phyloP scores from a whole-genome alignment of 2,113 vertebrate genomes.

The Chionomys nivalis region DNA sequence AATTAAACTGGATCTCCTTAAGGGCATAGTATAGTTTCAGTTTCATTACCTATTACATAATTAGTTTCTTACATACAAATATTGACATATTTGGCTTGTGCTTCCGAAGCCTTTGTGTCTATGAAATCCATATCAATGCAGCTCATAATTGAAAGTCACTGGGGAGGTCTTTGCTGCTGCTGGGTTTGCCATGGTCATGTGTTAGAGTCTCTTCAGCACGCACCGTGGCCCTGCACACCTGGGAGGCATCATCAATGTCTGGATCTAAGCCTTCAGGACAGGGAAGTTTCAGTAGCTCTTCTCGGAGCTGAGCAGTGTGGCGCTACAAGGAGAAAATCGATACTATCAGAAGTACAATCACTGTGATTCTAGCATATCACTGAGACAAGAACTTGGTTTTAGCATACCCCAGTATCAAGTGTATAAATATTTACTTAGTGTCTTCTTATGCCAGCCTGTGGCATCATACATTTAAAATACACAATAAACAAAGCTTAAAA shows the following conservation, averaged over 20 bases:
- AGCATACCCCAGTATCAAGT: background rate
- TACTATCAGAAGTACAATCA: background rate
- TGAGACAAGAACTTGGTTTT: background rate
- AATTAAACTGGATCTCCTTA: slow-evolving; percentile 93
- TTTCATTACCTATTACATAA: slow-evolving; percentile 94
- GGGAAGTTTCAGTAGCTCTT: slow-evolving; percentile 97
- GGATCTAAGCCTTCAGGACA: slow-evolving; percentile 97
- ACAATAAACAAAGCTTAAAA: slow-evolving; percentile 32
- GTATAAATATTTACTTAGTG: background rate
- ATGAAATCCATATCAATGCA: slow-evolving; percentile 85
- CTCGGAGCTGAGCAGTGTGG: slow-evolving; percentile 96
- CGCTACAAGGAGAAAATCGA: slow-evolving; percentile 85
- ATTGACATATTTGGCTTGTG: slow-evolving; percentile 99
- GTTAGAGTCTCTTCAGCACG: slow-evolving; percentile 88
- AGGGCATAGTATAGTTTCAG: slow-evolving; percentile 94
- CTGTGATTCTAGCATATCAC: background rate
- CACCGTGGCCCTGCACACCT: slow-evolving; percentile 88
- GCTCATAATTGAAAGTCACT: slow-evolving; percentile 95
- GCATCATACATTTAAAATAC: background rate
- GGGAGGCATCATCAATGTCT: slow-evolving; percentile 90
- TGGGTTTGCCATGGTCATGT: slow-evolving; percentile 92
- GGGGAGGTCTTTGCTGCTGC: slow-evolving; percentile 93
- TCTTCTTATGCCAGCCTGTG: background rate
- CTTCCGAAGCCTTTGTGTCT: slow-evolving; percentile 94
- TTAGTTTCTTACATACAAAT: slow-evolving; percentile 99